These are phyloP conservation scores for Acronicta leporina DNA, from an alignment of 2,888 invertebrate species.

Conservation along the genomic window DNA sequence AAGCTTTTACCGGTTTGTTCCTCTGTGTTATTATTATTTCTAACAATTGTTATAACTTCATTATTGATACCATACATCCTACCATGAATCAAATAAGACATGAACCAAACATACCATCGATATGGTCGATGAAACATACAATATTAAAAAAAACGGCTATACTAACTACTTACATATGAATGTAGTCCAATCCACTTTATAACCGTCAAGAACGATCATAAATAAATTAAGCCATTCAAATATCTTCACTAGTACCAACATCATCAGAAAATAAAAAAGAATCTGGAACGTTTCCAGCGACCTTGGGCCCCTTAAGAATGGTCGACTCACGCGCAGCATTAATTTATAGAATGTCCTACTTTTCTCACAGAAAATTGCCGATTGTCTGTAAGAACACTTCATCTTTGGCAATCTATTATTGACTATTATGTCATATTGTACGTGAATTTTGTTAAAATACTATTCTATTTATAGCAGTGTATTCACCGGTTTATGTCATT, in stretches of 20 bases:
- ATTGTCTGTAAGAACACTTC: slow-evolving; percentile 49
- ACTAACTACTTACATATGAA: slow-evolving; percentile 38
- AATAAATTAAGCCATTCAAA: slow-evolving; percentile 65
- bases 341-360: slow-evolving; percentile 83
- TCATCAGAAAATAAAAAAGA: slow-evolving; percentile 65
- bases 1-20: not conserved
- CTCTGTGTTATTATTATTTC: not conserved
- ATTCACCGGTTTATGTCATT: slow-evolving; percentile 31
- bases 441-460: slow-evolving; percentile 40
- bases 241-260: slow-evolving; percentile 61
- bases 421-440: slow-evolving; percentile 52
- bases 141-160: slow-evolving; percentile 2
- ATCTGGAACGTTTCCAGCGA: slow-evolving; percentile 86
- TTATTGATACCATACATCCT: not conserved
- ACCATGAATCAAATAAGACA: slow-evolving; percentile 2
- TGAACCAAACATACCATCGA: slow-evolving; percentile 6
- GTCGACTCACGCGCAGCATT: slow-evolving; percentile 74
- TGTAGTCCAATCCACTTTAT: slow-evolving; percentile 48
- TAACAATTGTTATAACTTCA: not conserved
- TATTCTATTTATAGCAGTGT: slow-evolving; percentile 22
- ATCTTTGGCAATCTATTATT: slow-evolving; percentile 46
- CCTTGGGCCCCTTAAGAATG: slow-evolving; percentile 82
- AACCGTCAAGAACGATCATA: slow-evolving; percentile 48
- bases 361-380: slow-evolving; percentile 70
- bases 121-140: too few relatives aligned